Percentiles rank a stretch among this genome's conserved stretches.
phyloP scores from a whole-genome alignment of 2,888 invertebrate species.

The Sinelater perroti region DNA sequence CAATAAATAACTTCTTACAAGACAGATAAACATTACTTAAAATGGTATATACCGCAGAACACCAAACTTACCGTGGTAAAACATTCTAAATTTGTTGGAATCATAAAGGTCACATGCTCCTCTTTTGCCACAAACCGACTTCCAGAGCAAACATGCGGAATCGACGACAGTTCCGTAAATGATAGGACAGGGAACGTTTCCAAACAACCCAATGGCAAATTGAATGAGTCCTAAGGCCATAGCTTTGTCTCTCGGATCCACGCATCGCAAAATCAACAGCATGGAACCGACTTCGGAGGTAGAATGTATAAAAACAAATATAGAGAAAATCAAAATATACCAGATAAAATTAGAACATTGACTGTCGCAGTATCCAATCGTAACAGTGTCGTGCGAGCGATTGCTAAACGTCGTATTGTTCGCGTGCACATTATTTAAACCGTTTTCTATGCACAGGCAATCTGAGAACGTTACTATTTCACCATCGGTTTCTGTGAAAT shows the following conservation, averaged over 20 bases:
- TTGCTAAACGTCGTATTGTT: conserved; percentile 43
- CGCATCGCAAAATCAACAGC: conserved; percentile 88
- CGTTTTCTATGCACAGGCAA: conserved; percentile 62
- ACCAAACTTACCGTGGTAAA: conserved; percentile 77
- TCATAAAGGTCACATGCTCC: conserved; percentile 92
- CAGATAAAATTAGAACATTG: conserved; percentile 81
- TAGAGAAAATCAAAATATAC: conserved; percentile 84
- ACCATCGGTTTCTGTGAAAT: conserved; percentile 67
- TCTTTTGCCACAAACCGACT: conserved; percentile 79
- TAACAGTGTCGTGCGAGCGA: conserved; percentile 64
- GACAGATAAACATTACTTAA: too few species aligned
- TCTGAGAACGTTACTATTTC: conserved; percentile 66
- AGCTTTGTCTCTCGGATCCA: conserved; percentile 90
- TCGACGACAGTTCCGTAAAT: conserved; percentile 93
- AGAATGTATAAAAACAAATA: conserved; percentile 90
- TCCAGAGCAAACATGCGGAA: conserved; percentile 89
- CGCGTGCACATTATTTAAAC: conserved; percentile 20
- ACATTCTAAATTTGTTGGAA: conserved; percentile 81
- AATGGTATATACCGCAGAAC: conserved; percentile 24
- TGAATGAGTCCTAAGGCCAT: conserved; percentile 95
- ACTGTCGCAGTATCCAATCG: conserved; percentile 81
- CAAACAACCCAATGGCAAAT: conserved; percentile 92
- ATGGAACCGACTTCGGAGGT: conserved; percentile 93
- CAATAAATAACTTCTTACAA: conserved; percentile 4
- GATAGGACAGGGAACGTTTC: conserved; percentile 95